phyloP scores from a whole-genome alignment of 2,888 invertebrate genomes.

The Helobdella robusta region DNA sequence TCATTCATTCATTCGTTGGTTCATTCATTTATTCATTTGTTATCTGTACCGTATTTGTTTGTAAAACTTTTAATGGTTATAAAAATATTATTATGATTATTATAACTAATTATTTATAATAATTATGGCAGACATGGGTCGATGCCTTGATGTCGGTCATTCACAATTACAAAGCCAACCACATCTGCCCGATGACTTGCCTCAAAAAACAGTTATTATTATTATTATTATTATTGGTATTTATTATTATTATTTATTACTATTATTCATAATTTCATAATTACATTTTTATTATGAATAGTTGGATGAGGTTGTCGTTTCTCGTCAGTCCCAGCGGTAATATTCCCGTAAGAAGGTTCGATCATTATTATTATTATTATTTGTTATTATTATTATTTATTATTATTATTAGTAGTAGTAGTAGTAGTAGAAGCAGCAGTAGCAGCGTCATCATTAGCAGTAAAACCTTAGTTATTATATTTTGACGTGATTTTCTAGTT shows the following conservation, averaged over 20 bases:
- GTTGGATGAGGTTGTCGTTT: slow-evolving; percentile 96
- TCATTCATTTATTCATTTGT: no score
- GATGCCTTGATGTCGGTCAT: slow-evolving; percentile 75
- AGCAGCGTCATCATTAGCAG: neutral
- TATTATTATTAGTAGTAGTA: neutral
- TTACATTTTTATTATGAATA: no score
- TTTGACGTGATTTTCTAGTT: slow-evolving; percentile 50
- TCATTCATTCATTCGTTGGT: no score
- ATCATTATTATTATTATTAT: neutral
- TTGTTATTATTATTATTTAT: neutral
- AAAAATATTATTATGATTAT: neutral
- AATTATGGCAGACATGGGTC: slow-evolving; percentile 72
- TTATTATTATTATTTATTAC: no score
- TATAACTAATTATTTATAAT: neutral
- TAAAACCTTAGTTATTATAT: neutral
- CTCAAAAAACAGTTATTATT: slow-evolving; percentile 92
- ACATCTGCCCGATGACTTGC: slow-evolving; percentile 85
- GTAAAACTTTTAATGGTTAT: no score
- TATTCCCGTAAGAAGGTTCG: slow-evolving; percentile 76
- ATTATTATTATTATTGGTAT: no score
- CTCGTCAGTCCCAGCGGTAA: slow-evolving; percentile 84
- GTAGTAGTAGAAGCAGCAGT: neutral
- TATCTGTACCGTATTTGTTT: no score
- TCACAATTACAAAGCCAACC: slow-evolving; percentile 90
- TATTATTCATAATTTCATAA: no score